phyloP scores from a whole-genome alignment of 2,888 invertebrate species.

The Scaptodrosophila latifasciaeformis region DNA sequence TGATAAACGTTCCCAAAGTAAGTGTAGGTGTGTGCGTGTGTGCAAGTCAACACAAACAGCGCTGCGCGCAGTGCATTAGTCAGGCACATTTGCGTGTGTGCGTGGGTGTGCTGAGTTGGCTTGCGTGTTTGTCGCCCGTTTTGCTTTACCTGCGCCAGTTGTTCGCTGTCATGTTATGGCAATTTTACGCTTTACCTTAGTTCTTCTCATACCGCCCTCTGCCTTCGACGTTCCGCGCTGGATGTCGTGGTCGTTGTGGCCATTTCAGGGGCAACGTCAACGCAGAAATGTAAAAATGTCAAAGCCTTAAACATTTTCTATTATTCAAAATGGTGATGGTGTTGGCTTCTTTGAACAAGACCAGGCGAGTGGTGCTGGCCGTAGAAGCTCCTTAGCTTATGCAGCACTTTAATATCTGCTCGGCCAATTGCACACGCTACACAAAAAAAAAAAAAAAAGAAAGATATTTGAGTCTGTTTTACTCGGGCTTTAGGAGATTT shows the following conservation, averaged over 20 bases:
- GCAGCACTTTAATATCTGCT: background rate
- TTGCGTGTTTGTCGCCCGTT: constrained; percentile 56
- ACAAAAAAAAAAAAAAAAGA: too few relatives aligned
- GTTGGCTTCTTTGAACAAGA: too few relatives aligned
- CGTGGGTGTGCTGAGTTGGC: constrained; percentile 2
- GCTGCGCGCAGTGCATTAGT: constrained; percentile 49
- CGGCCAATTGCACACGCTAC: background rate
- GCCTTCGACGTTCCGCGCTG: background rate
- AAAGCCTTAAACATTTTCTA: constrained; percentile 6
- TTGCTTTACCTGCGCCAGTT: constrained; percentile 59
- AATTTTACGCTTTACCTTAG: constrained; percentile 52
- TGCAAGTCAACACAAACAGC: constrained; percentile 56
- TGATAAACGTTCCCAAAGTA: constrained; percentile 41
- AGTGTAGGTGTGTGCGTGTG: constrained; percentile 20
- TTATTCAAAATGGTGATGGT: background rate
- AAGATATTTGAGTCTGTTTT: background rate
- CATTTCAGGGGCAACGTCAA: constrained; percentile 46
- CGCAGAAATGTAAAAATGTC: constrained; percentile 6
- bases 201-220: constrained; percentile 3
- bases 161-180: constrained; percentile 65
- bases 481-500: constrained; percentile 7
- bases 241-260: constrained; percentile 28
- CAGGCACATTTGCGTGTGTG: constrained; percentile 36
- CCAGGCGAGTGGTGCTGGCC: too few relatives aligned
- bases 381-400: background rate